Percentiles rank a stretch among this genome's conserved stretches.
Evolutionary conservation across 2,113 vertebrate genomes (phyloP).

Genomic region (Lophotis ruficrista): DNA sequence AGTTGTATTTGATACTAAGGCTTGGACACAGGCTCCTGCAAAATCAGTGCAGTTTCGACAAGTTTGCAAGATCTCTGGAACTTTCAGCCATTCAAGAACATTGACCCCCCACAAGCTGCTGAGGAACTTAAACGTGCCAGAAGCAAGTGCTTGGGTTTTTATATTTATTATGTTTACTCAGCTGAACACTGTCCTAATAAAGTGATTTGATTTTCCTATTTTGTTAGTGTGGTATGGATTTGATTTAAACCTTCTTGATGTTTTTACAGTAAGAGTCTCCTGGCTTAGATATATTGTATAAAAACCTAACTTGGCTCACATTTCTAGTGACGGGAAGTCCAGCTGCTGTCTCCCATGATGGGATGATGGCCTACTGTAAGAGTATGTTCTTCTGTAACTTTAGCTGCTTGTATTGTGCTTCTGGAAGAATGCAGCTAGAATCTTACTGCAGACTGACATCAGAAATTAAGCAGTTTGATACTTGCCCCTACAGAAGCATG

Average conservation of each 20-base stretch:
- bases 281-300: background rate
- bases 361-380: background rate
- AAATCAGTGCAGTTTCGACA: background rate
- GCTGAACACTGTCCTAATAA: slow-evolving; percentile 41
- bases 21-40: background rate
- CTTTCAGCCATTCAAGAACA: background rate
- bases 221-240: background rate
- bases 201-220: background rate
- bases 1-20: background rate
- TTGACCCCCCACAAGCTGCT: background rate
- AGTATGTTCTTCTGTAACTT: too few species aligned
- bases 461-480: background rate
- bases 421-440: background rate
- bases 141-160: background rate
- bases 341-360: background rate
- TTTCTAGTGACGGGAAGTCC: background rate
- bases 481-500: background rate
- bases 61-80: background rate
- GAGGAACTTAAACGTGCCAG: background rate
- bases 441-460: background rate
- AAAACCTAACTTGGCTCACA: background rate
- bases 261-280: background rate
- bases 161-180: background rate
- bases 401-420: background rate
- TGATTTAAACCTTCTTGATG: background rate